Evolutionary conservation across 2,888 invertebrate species (phyloP).

Genomic region (Orchesellides sinensis): DNA sequence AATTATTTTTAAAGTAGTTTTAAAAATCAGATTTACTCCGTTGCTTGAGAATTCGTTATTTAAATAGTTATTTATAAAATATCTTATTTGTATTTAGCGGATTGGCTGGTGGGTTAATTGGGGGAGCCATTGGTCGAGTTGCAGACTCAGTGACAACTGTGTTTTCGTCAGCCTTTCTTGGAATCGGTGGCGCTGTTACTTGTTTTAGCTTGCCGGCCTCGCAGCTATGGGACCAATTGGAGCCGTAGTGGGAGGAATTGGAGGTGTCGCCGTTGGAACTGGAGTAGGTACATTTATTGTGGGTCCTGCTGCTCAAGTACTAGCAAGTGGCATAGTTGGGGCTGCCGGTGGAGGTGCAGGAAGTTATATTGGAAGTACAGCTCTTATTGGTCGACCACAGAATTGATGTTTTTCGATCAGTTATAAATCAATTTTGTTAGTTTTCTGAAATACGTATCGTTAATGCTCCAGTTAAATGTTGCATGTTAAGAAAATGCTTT

Average conservation of each 20-base stretch:
- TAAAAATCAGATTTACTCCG: not conserved
- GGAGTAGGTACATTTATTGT: slow-evolving; percentile 34
- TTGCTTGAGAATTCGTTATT: not conserved
- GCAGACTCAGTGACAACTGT: slow-evolving; percentile 16
- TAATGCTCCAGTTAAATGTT: too few species aligned
- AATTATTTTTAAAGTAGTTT: not conserved
- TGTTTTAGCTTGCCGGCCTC: slow-evolving; percentile 7
- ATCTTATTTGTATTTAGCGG: too few species aligned
- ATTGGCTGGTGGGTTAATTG: slow-evolving; percentile 40
- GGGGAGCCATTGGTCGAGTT: slow-evolving; percentile 19
- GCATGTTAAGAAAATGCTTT: too few species aligned
- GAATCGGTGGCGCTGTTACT: slow-evolving; percentile 27
- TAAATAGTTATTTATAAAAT: too few species aligned
- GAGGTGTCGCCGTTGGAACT: slow-evolving; percentile 24
- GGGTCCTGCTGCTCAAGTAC: slow-evolving; percentile 20
- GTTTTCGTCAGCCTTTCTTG: not conserved
- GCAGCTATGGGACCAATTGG: slow-evolving; percentile 15
- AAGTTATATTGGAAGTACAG: slow-evolving; percentile 35
- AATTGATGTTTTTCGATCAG: not conserved
- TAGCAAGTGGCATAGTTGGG: slow-evolving; percentile 23
- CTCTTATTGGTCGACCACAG: not conserved
- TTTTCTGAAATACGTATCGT: too few species aligned
- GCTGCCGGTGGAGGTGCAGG: slow-evolving; percentile 37
- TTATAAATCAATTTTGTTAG: too few species aligned
- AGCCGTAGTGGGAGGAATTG: slow-evolving; percentile 18